Evolutionary conservation across 2,888 invertebrate genomes (phyloP), one percentile per base, ranked within the genome.

Genomic region (Urechis unicinctus): DNA sequence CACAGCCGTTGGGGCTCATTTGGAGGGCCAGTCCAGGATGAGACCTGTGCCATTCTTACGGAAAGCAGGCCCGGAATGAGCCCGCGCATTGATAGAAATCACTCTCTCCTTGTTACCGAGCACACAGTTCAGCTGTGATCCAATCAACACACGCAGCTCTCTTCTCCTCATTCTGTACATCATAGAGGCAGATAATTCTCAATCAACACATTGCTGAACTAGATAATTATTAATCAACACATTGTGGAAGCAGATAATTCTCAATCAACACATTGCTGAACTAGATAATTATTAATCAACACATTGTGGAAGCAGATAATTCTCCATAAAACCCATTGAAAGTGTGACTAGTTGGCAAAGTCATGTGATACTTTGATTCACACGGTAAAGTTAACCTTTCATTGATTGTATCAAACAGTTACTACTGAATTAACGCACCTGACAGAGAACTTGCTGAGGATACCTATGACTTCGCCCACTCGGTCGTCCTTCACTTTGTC

Each of bases 381-480:
- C n/a, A n/a, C n/a, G n/a, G n/a, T n/a, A n/a, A n/a, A n/a, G n/a
- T n/a, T n/a, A n/a, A n/a, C n/a, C n/a, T n/a, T n/a, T n/a, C n/a
- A n/a, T n/a, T n/a, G n/a, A n/a, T n/a, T n/a, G n/a, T n/a, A n/a
- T n/a, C n/a, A n/a, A n/a, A n/a, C n/a, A n/a, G 13, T 17, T 9
- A 21, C 45, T 22, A 47, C 2, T 1, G 4, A 9, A n/a, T 28
- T 25, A 21, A 50, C 88, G 84, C 79, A 92, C 91, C 85, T 84
- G 62, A 83, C 81, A 78, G 86, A 90, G 72, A 87, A 83, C 66
- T 87, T 85, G 69, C 86, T 85, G 4, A 94, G 79, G 53, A 88
- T 83, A 17, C 92, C 95, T 17, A 94, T 83, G 30, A 92, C 81
- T 77, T 95, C 94, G 0, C 93, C 94, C 51, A 92, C 55, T n/a